These are phyloP conservation scores for Melopsittacus undulatus DNA, from an alignment of 2,797 vertebrate species.

Conservation along the genomic window DNA sequence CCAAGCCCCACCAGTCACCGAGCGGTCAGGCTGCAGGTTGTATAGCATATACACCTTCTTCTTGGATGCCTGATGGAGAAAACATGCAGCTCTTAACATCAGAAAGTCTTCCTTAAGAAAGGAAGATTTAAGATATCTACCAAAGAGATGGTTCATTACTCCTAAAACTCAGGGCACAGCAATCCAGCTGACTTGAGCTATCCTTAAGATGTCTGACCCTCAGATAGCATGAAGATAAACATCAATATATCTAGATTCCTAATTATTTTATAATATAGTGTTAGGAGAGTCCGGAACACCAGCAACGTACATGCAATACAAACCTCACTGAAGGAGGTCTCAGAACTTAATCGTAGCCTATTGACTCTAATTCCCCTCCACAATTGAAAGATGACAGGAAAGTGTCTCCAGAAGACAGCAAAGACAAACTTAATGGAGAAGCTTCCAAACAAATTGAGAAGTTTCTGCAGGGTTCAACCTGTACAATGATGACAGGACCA, in stretches of 20 bases:
- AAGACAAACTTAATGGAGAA: background rate
- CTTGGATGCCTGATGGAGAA: constrained; percentile 89
- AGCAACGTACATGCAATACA: background rate
- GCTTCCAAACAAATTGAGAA: no score
- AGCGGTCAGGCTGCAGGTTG: constrained; percentile 94
- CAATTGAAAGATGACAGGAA: background rate
- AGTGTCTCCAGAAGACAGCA: background rate
- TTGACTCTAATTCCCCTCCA: background rate
- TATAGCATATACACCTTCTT: constrained; percentile 99
- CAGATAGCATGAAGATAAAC: background rate
- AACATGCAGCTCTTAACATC: background rate
- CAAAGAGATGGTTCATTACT: background rate
- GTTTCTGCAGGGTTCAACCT: background rate
- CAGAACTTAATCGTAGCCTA: background rate
- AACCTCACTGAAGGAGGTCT: background rate
- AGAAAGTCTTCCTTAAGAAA: background rate
- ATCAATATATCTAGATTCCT: background rate
- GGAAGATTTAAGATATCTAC: background rate
- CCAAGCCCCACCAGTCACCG: constrained; percentile 96
- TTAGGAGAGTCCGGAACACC: background rate
- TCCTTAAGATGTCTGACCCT: background rate
- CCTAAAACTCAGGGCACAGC: background rate
- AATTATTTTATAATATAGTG: background rate
- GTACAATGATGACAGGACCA: background rate
- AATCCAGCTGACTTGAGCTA: background rate